Conservation (phyloP, 1,140 invertebrate species). For the Harlomillsia oculata region DNA sequence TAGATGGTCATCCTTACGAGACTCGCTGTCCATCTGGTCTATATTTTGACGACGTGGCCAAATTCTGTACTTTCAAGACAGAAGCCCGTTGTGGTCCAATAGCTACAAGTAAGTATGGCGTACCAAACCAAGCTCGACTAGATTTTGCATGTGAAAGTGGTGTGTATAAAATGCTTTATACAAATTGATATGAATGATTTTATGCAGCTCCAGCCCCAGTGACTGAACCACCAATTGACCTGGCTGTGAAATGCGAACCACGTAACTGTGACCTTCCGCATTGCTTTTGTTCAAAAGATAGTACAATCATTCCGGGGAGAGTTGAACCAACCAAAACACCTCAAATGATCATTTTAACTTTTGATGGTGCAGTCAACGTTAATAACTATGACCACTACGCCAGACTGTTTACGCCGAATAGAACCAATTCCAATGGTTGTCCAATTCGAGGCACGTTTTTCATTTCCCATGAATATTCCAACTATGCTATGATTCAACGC, state of each 20-base stretch:
- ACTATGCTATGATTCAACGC: conserved; percentile 83
- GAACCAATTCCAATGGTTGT: conserved; percentile 81
- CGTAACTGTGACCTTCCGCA: conserved; percentile 71
- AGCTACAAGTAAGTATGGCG: conserved; percentile 62
- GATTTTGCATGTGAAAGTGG: too few species aligned
- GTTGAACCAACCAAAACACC: conserved; percentile 74
- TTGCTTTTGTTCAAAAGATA: conserved; percentile 87
- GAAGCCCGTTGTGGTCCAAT: conserved; percentile 84
- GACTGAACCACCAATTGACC: conserved; percentile 66
- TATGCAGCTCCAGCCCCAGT: conserved; percentile 59
- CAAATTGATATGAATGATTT: conserved; percentile 32
- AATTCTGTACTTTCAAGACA: conserved; percentile 81
- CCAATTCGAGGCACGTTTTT: conserved; percentile 86
- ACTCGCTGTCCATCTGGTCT: conserved; percentile 79
- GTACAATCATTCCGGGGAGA: conserved; percentile 71
- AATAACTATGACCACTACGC: conserved; percentile 84
- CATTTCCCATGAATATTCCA: conserved; percentile 86
- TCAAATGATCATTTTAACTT: conserved; percentile 85
- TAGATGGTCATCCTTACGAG: conserved; percentile 73
- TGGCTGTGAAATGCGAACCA: conserved; percentile 66
- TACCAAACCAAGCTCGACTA: too few species aligned
- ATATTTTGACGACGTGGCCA: conserved; percentile 80
- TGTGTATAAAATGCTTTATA: too few species aligned
- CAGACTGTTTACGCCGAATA: conserved; percentile 63
- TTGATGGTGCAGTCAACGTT: conserved; percentile 84